A percentile compares a stretch with the other conserved stretches of the same genome.
These are phyloP conservation scores for Corythucha ciliata DNA, from an alignment of 2,888 invertebrate species.

Conservation along the genomic window DNA sequence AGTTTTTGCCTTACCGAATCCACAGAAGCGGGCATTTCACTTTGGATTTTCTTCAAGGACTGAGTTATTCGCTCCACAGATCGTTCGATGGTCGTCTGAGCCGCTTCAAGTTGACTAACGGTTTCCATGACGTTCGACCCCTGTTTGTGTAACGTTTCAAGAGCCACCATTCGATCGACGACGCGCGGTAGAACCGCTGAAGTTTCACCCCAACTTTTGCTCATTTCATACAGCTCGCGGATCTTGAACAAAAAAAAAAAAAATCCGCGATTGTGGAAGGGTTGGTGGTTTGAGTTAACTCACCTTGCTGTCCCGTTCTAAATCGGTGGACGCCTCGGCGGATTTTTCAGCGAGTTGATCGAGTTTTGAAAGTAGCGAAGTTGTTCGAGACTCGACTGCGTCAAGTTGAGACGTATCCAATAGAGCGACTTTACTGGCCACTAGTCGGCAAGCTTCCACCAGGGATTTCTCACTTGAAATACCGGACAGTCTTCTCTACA, in stretches of 20 bases:
- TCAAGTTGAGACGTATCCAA: constrained; percentile 76
- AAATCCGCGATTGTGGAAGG: constrained; percentile 8
- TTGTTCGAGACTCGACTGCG: constrained; percentile 69
- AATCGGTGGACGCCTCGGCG: constrained; percentile 47
- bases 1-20: constrained; percentile 69
- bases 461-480: constrained; percentile 41
- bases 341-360: constrained; percentile 59
- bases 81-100: constrained; percentile 50
- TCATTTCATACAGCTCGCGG: constrained; percentile 72
- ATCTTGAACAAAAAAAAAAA: constrained; percentile 48
- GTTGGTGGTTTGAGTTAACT: not conserved
- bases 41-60: constrained; percentile 68
- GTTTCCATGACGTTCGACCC: constrained; percentile 81
- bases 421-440: constrained; percentile 69
- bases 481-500: constrained; percentile 26
- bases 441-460: constrained; percentile 63
- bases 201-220: constrained; percentile 76
- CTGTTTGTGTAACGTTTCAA: constrained; percentile 82
- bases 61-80: constrained; percentile 68
- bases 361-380: constrained; percentile 65
- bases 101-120: constrained; percentile 65
- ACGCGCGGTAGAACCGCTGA: constrained; percentile 68
- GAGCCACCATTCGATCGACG: constrained; percentile 73
- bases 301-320: constrained; percentile 45
- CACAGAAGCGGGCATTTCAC: constrained; percentile 68